phyloP scores from a whole-genome alignment of 2,888 invertebrate species.

The Tortricodes alternella region DNA sequence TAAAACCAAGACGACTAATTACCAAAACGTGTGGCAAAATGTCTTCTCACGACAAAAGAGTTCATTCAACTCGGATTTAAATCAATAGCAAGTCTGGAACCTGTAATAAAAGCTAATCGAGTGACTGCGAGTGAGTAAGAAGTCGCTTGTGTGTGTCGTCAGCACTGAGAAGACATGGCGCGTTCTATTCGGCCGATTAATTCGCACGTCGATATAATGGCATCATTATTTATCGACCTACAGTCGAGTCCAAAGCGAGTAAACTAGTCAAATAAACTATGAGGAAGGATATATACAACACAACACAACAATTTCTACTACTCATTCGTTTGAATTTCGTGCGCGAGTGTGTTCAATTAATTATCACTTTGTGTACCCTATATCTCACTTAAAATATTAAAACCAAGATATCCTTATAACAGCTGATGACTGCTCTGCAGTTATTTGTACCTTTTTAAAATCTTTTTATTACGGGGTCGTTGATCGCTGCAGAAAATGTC shows the following conservation, averaged over 20 bases:
- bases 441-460: too few relatives aligned
- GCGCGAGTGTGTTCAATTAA: too few relatives aligned
- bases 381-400: too few relatives aligned
- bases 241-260: background rate
- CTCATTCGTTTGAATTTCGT: too few relatives aligned
- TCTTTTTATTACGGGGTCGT: too few relatives aligned
- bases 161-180: constrained; percentile 9
- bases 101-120: constrained; percentile 27
- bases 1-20: constrained; percentile 9
- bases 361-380: too few relatives aligned
- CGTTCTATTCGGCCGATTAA: constrained; percentile 23
- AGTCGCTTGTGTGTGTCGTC: background rate
- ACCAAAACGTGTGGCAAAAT: constrained; percentile 6
- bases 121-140: background rate
- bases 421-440: too few relatives aligned
- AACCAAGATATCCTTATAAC: too few relatives aligned
- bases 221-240: constrained; percentile 17
- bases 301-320: too few relatives aligned
- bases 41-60: constrained; percentile 12
- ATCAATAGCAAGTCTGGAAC: constrained; percentile 21
- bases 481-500: too few relatives aligned
- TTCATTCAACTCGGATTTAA: constrained; percentile 21
- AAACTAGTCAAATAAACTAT: too few relatives aligned
- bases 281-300: too few relatives aligned
- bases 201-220: constrained; percentile 21